These are phyloP conservation scores for Pogoniulus pusillus DNA, from an alignment of 2,797 vertebrate genomes.

Conservation along the genomic window DNA sequence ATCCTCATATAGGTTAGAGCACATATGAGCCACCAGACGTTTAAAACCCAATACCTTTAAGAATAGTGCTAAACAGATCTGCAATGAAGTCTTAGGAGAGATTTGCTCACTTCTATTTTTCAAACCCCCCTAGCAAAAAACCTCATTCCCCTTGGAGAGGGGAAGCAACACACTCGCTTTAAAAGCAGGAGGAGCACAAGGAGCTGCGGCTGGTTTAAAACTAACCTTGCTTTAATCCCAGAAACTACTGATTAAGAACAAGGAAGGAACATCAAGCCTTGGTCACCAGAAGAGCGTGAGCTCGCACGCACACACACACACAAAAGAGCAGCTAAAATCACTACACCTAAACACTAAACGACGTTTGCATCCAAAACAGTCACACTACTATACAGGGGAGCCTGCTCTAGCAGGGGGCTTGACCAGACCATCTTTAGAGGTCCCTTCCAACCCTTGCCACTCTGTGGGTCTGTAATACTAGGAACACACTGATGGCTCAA, in stretches of 20 bases:
- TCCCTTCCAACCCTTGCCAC: too few species aligned
- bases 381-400: too few species aligned
- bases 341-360: background rate
- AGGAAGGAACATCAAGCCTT: background rate
- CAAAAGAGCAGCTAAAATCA: background rate
- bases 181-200: background rate
- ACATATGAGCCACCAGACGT: background rate
- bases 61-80: background rate
- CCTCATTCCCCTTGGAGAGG: background rate
- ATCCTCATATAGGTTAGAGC: background rate
- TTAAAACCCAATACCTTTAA: background rate
- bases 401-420: too few species aligned
- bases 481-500: background rate
- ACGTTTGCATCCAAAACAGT: background rate
- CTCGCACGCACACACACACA: background rate
- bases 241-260: background rate
- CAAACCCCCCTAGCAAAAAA: background rate
- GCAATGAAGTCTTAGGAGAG: background rate
- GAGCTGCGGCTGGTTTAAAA: background rate
- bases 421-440: too few species aligned
- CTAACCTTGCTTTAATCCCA: background rate
- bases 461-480: background rate
- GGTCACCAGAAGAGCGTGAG: background rate
- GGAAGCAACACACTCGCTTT: background rate
- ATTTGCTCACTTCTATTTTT: background rate